These are phyloP conservation scores for Porites evermanni DNA, from an alignment of 92 coral and sea anemone species.

Conservation along the genomic window DNA sequence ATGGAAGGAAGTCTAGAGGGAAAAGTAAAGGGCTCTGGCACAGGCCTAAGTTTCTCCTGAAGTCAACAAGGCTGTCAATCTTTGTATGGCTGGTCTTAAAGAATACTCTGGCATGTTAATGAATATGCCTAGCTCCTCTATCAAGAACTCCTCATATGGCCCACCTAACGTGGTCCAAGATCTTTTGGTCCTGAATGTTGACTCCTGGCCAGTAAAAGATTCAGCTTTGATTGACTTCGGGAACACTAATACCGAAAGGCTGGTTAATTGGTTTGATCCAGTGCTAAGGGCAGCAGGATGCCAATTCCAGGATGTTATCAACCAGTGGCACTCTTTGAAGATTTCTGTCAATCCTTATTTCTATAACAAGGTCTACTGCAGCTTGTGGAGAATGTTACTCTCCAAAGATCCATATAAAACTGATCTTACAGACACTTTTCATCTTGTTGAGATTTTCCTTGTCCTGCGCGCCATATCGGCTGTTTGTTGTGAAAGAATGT, in stretches of 20 bases:
- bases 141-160: slow-evolving; percentile 14
- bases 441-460: slow-evolving; percentile 37
- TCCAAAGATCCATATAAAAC: slow-evolving; percentile 36
- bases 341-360: slow-evolving; percentile 20
- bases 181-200: slow-evolving; percentile 49
- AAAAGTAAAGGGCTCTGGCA: neutral
- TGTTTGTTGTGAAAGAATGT: slow-evolving; percentile 62
- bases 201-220: slow-evolving; percentile 39
- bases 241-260: slow-evolving; percentile 31
- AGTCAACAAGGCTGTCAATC: slow-evolving; percentile 39
- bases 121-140: slow-evolving; percentile 17
- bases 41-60: slow-evolving; percentile 25
- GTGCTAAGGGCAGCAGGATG: slow-evolving; percentile 5
- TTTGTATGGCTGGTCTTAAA: slow-evolving; percentile 35
- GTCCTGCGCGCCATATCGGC: slow-evolving; percentile 58
- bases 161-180: slow-evolving; percentile 36
- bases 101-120: slow-evolving; percentile 37
- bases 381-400: slow-evolving; percentile 42
- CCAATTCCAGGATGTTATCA: neutral
- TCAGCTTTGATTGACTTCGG: slow-evolving; percentile 48
- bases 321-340: slow-evolving; percentile 29
- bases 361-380: slow-evolving; percentile 39
- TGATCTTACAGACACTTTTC: slow-evolving; percentile 47
- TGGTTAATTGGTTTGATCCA: slow-evolving; percentile 9
- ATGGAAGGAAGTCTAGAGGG: slow-evolving; percentile 42